A percentile compares a stretch with the other conserved stretches of the same genome.
Conservation (phyloP, 2,888 invertebrate genomes). For the Trachelus iudaicus region DNA sequence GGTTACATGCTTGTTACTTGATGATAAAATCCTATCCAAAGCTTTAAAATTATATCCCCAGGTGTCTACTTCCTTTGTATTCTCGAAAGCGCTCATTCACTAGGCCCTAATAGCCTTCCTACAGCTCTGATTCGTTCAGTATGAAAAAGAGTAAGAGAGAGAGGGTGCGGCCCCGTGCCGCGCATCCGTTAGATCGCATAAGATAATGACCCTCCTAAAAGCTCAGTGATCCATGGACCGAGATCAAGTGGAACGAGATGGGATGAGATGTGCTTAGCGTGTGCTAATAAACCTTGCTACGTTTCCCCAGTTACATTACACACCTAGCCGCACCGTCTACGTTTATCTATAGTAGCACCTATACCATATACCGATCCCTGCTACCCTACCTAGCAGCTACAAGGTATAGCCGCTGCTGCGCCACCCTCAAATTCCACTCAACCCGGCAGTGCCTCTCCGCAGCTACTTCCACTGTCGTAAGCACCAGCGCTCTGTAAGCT, state of each 20-base stretch:
- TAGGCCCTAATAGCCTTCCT: background rate
- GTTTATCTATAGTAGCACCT: background rate
- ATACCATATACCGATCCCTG: background rate
- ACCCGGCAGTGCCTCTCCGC: constrained; percentile 12
- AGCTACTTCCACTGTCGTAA: background rate
- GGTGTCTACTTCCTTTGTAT: background rate
- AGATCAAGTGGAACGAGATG: constrained; percentile 60
- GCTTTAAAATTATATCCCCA: background rate
- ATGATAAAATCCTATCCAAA: background rate
- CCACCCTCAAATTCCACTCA: constrained; percentile 10
- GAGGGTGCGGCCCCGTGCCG: constrained; percentile 13
- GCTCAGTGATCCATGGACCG: constrained; percentile 59
- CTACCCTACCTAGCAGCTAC: background rate
- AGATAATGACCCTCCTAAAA: constrained; percentile 61
- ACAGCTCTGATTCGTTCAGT: background rate
- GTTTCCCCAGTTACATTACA: constrained; percentile 59
- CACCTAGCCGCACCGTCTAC: constrained; percentile 24
- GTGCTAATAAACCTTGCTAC: constrained; percentile 62
- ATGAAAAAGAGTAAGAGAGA: background rate
- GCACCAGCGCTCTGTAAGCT: constrained; percentile 17
- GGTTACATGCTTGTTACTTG: background rate
- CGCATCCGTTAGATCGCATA: constrained; percentile 56
- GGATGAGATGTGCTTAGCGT: constrained; percentile 50
- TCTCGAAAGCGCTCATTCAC: background rate
- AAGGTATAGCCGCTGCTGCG: background rate